Conservation (phyloP, 2,797 vertebrate genomes). For the Fundulus diaphanus region DNA sequence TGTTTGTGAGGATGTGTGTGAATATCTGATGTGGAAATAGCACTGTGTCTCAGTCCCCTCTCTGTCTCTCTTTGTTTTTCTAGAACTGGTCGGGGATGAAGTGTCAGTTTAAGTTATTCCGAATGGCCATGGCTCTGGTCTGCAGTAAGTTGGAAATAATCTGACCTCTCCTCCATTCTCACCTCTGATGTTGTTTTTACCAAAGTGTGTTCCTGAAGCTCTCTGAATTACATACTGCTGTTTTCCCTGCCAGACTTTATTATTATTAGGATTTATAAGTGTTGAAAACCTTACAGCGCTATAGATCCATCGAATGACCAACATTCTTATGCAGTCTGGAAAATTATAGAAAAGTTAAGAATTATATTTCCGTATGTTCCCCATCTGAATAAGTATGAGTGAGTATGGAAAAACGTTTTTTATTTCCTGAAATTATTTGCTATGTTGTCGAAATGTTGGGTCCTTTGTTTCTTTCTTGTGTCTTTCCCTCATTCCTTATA, state of each 20-base stretch:
- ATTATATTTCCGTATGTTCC: background rate
- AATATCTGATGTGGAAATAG: slow-evolving; percentile 16
- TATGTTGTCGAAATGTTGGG: background rate
- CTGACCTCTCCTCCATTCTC: background rate
- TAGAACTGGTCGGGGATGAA: slow-evolving; percentile 99
- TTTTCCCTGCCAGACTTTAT: background rate
- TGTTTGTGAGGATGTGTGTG: slow-evolving; percentile 15
- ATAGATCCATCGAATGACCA: background rate
- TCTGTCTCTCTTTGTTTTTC: slow-evolving; percentile 32
- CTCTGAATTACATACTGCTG: background rate
- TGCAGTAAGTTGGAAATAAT: slow-evolving; percentile 89
- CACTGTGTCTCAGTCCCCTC: slow-evolving; percentile 5
- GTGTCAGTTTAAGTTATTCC: slow-evolving; percentile 97
- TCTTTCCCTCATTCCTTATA: no score
- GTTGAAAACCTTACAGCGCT: background rate
- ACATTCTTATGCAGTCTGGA: background rate
- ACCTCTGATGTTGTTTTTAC: background rate
- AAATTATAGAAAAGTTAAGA: background rate
- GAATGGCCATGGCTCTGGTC: slow-evolving; percentile 96
- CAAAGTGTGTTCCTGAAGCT: background rate
- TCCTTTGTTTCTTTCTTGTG: no score
- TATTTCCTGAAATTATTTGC: background rate
- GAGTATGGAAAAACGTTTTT: background rate
- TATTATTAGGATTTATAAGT: background rate
- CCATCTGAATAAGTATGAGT: background rate